Conservation (phyloP, 1,140 invertebrate species). For the Mamestra configurata region DNA sequence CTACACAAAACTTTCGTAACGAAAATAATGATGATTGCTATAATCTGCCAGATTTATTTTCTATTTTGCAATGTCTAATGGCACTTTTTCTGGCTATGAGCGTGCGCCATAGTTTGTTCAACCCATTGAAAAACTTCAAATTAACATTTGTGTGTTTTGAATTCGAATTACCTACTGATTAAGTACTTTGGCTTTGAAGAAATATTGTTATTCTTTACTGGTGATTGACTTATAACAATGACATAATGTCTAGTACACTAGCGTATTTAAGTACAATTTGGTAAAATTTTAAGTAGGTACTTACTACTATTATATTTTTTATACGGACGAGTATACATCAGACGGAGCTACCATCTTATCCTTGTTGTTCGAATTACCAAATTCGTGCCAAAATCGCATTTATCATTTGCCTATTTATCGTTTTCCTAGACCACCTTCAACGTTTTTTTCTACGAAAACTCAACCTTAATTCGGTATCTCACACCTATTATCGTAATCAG, state of each 20-base stretch:
- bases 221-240: background rate
- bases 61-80: constrained; percentile 1
- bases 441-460: background rate
- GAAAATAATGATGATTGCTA: constrained; percentile 34
- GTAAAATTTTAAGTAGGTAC: no score
- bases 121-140: constrained; percentile 28
- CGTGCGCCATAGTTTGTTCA: constrained; percentile 21
- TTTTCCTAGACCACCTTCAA: background rate
- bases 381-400: background rate
- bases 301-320: no score
- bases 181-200: background rate
- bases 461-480: background rate
- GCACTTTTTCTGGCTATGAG: background rate
- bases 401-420: background rate
- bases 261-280: no score
- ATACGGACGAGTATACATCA: no score
- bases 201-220: background rate
- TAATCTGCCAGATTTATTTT: constrained; percentile 8
- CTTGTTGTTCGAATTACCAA: no score
- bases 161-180: constrained; percentile 4
- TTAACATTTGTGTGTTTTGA: constrained; percentile 5
- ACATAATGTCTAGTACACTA: background rate
- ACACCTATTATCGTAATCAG: constrained; percentile 22
- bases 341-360: no score
- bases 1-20: background rate